Evolutionary conservation across 2,113 vertebrate genomes (phyloP).

Genomic region (Cardinalis cardinalis): DNA sequence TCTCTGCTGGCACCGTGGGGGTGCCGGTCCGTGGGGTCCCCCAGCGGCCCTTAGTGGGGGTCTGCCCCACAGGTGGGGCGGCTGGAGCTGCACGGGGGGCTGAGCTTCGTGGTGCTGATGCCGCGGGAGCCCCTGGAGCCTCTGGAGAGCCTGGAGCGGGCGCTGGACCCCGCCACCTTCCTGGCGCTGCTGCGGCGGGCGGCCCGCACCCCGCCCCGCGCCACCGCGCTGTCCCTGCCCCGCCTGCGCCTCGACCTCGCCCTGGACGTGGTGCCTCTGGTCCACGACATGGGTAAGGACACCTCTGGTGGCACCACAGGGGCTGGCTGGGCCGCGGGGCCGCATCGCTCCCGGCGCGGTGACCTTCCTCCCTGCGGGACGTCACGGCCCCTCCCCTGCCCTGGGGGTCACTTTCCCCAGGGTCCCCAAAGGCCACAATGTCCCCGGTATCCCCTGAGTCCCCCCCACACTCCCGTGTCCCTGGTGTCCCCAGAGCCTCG

Average conservation of each 20-base stretch:
- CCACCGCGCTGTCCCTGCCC: slow-evolving; percentile 13
- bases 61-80: not conserved
- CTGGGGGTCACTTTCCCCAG: too few species aligned
- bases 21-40: accelerated
- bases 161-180: not conserved
- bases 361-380: accelerated
- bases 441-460: not conserved
- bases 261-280: not conserved
- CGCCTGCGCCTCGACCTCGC: not conserved
- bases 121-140: not conserved
- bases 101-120: slow-evolving; percentile 42
- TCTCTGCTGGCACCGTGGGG: not conserved
- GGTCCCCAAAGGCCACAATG: accelerated
- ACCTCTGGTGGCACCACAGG: accelerated
- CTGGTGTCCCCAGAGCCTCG: too few species aligned
- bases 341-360: not conserved
- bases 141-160: not conserved
- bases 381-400: not conserved
- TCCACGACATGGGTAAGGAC: slow-evolving; percentile 33
- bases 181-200: not conserved
- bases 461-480: not conserved
- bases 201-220: not conserved
- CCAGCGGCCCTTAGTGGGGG: accelerated
- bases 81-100: not conserved
- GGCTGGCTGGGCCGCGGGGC: not conserved